Conservation (phyloP, 64 coral and sea anemone species). For the Pocillopora damicornis region DNA sequence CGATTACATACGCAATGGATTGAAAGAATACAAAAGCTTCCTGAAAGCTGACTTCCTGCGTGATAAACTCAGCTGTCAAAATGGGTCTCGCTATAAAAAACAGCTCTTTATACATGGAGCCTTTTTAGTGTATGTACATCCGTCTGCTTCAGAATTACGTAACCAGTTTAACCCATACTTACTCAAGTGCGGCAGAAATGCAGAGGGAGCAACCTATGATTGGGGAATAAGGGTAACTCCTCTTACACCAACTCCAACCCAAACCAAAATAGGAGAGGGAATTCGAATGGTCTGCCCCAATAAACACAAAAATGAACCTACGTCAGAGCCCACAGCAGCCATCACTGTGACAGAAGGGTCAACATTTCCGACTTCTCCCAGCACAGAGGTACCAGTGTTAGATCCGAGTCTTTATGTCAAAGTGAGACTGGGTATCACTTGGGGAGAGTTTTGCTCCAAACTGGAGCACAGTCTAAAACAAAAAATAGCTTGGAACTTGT, state of each 20-base stretch:
- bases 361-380: neutral
- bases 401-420: constrained; percentile 35
- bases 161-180: neutral
- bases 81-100: neutral
- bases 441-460: constrained; percentile 79
- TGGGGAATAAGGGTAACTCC: neutral
- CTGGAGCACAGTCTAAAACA: constrained; percentile 62
- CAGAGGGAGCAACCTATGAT: neutral
- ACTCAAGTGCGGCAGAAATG: neutral
- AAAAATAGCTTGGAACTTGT: constrained; percentile 56
- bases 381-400: neutral
- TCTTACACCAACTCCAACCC: constrained; percentile 7
- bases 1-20: neutral
- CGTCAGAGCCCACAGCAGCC: neutral
- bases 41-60: neutral
- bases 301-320: neutral
- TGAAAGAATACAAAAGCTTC: neutral
- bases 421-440: constrained; percentile 60
- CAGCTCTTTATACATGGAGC: neutral
- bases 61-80: neutral
- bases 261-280: neutral
- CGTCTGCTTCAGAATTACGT: neutral
- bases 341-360: neutral
- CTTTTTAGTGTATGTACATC: constrained; percentile 19
- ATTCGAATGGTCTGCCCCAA: neutral